Evolutionary conservation across 1,140 invertebrate genomes (phyloP).

Genomic region (Whitmania pigra): DNA sequence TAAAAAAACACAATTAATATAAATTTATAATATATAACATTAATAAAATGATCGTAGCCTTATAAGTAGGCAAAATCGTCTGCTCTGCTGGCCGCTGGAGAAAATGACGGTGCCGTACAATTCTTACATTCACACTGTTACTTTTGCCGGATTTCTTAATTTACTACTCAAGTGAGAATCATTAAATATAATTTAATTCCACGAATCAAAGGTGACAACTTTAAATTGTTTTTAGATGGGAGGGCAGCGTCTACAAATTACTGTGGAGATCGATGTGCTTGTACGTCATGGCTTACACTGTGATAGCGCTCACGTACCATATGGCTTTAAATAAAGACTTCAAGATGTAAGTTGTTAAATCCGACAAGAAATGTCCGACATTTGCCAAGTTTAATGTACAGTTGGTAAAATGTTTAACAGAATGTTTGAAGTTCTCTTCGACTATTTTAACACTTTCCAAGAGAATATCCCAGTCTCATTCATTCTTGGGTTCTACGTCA

Average conservation of each 20-base stretch:
- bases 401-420: background rate
- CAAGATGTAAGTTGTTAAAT: background rate
- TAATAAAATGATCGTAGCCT: too few species aligned
- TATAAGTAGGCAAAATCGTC: slow-evolving; percentile 1
- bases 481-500: slow-evolving; percentile 21
- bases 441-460: slow-evolving; percentile 17
- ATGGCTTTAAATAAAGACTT: background rate
- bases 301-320: slow-evolving; percentile 12
- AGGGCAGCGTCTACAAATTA: slow-evolving; percentile 20
- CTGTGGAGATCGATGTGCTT: slow-evolving; percentile 13
- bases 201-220: too few species aligned
- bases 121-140: slow-evolving; percentile 12
- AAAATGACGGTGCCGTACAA: slow-evolving; percentile 19
- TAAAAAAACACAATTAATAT: too few species aligned
- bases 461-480: slow-evolving; percentile 19
- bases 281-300: slow-evolving; percentile 5
- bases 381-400: background rate
- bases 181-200: background rate
- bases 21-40: too few species aligned
- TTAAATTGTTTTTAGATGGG: slow-evolving; percentile 48
- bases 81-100: background rate
- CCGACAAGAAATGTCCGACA: background rate
- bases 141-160: slow-evolving; percentile 15
- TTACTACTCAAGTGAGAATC: slow-evolving; percentile 8
- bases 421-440: slow-evolving; percentile 10